Percentiles rank a stretch among this genome's conserved stretches.
Conservation (phyloP, 2,797 vertebrate species). For the Dendrocincla tyrannina region DNA sequence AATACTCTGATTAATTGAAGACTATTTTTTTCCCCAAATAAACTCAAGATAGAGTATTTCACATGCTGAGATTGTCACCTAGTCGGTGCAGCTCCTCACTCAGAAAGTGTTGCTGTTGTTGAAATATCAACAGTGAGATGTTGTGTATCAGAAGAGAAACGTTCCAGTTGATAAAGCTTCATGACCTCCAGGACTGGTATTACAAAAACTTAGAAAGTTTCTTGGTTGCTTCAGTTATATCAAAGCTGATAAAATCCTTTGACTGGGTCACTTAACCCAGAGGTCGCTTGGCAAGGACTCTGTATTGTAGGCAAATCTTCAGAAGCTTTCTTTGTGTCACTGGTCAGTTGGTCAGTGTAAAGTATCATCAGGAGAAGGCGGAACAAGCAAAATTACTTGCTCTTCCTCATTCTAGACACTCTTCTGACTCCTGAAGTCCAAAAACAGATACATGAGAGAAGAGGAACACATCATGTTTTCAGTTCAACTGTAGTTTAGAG, state of each 20-base stretch:
- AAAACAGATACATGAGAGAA: neutral
- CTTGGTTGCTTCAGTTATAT: neutral
- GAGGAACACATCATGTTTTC: neutral
- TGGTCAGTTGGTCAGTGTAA: neutral
- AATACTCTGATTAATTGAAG: neutral
- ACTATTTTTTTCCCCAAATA: neutral
- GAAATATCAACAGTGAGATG: neutral
- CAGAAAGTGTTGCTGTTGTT: neutral
- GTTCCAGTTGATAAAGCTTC: neutral
- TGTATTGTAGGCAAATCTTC: neutral
- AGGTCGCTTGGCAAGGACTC: neutral
- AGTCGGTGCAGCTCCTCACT: neutral
- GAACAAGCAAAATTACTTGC: neutral
- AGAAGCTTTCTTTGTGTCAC: neutral
- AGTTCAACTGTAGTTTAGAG: neutral
- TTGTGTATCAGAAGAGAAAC: neutral
- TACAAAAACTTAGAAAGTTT: neutral
- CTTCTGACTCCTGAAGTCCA: neutral
- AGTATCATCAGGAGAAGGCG: neutral
- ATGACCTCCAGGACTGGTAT: neutral
- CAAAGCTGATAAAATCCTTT: neutral
- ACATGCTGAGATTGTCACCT: neutral
- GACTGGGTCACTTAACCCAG: neutral
- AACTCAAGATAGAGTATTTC: neutral
- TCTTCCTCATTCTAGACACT: neutral